phyloP scores from a whole-genome alignment of 2,113 vertebrate genomes.

The Urocolius indicus region DNA sequence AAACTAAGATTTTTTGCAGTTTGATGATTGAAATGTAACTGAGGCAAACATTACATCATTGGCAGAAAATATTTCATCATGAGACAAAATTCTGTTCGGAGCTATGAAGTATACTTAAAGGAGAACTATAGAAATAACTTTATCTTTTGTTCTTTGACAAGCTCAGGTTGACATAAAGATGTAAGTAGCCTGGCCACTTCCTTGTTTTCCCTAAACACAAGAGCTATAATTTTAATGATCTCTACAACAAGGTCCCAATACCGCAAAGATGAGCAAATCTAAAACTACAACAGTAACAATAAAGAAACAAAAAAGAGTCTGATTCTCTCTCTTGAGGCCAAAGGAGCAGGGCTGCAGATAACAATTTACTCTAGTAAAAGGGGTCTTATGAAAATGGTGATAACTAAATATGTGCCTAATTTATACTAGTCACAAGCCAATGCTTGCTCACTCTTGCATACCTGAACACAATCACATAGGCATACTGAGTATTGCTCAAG shows the following conservation, averaged over 20 bases:
- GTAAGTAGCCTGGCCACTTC: conserved; percentile 8
- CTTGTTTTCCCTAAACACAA: conserved; percentile 33
- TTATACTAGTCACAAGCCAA: conserved; percentile 4
- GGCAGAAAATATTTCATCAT: conserved; percentile 52
- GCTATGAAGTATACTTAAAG: conserved; percentile 39
- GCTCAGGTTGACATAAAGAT: conserved; percentile 44
- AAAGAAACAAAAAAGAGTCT: not conserved
- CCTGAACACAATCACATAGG: not conserved
- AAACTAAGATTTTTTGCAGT: not conserved
- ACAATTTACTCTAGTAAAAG: not conserved
- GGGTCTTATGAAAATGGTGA: not conserved
- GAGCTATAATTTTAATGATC: conserved; percentile 68
- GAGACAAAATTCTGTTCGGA: conserved; percentile 54
- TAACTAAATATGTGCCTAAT: not conserved
- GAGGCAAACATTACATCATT: conserved; percentile 8
- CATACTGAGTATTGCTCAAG: not conserved
- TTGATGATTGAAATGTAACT: not conserved
- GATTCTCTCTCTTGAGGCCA: not conserved
- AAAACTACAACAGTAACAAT: not conserved
- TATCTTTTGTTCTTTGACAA: conserved; percentile 45
- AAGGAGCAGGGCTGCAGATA: not conserved
- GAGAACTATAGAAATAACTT: conserved; percentile 41
- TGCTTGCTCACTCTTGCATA: not conserved
- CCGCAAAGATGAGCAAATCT: conserved; percentile 46
- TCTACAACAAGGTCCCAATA: conserved; percentile 30